Evolutionary conservation across 2,888 invertebrate genomes (phyloP).

Genomic region (Thalpophila matura): DNA sequence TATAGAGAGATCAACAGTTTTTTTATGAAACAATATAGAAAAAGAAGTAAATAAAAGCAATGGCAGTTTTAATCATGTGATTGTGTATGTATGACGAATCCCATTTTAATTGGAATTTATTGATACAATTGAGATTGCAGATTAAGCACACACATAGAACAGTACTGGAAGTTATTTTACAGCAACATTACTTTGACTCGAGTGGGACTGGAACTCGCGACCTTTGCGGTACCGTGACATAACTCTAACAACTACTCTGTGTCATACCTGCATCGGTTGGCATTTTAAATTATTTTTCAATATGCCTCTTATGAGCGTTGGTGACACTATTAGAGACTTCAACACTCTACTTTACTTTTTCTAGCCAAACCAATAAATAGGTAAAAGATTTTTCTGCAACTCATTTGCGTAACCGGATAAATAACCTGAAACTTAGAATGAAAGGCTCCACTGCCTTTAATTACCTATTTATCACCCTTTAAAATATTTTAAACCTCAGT

Average conservation of each 20-base stretch:
- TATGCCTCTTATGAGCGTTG: too few species aligned
- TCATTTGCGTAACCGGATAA: background rate
- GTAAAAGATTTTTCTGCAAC: background rate
- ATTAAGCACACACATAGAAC: too few species aligned
- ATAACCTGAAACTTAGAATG: constrained; percentile 3
- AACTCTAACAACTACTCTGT: too few species aligned
- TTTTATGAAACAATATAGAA: too few species aligned
- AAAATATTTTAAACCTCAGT: constrained; percentile 41
- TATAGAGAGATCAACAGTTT: background rate
- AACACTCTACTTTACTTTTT: background rate
- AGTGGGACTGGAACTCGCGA: too few species aligned
- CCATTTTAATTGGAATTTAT: constrained; percentile 3
- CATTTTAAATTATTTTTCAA: too few species aligned
- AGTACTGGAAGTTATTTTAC: background rate
- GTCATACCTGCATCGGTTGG: too few species aligned
- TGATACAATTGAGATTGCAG: background rate
- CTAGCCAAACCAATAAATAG: constrained; percentile 4
- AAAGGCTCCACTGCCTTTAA: constrained; percentile 29
- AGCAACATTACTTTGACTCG: background rate
- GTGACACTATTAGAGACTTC: too few species aligned
- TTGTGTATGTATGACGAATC: background rate
- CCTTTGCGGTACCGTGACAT: too few species aligned
- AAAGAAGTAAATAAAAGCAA: background rate
- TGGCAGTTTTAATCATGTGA: background rate
- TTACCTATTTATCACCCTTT: constrained; percentile 33